Evolutionary conservation across 1,140 invertebrate genomes (phyloP).

Genomic region (Drosophila sp.): DNA sequence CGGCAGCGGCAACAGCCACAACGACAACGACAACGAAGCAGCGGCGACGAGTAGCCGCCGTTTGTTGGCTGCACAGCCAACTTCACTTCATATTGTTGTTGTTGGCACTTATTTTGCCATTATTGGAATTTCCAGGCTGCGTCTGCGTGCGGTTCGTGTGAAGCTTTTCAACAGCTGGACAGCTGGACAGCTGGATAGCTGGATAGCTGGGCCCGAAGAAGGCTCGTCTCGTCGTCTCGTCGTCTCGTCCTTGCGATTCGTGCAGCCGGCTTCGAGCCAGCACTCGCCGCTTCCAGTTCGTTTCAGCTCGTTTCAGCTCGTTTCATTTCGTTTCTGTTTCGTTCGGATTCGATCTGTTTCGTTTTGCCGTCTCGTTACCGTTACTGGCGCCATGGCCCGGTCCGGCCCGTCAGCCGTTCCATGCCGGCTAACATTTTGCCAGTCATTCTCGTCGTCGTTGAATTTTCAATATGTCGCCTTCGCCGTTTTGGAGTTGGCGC

Average conservation of each 20-base stretch:
- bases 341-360: constrained; percentile 37
- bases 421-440: constrained; percentile 55
- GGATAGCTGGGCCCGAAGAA: constrained; percentile 18
- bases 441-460: constrained; percentile 46
- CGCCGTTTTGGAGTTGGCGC: constrained; percentile 45
- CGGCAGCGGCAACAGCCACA: constrained; percentile 6
- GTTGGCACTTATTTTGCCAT: constrained; percentile 21
- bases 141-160: constrained; percentile 38
- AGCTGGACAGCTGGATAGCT: constrained; percentile 47
- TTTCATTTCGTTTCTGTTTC: constrained; percentile 39
- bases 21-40: constrained; percentile 21
- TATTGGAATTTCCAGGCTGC: constrained; percentile 55
- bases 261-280: constrained; percentile 14
- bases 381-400: constrained; percentile 23
- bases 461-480: constrained; percentile 26
- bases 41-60: constrained; percentile 51
- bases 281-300: constrained; percentile 39
- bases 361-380: constrained; percentile 30
- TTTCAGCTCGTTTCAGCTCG: constrained; percentile 28
- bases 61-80: constrained; percentile 51
- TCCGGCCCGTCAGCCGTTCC: constrained; percentile 34
- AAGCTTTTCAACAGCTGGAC: constrained; percentile 46
- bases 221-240: constrained; percentile 19
- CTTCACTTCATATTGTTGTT: constrained; percentile 45
- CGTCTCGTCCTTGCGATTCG: constrained; percentile 4